Evolutionary conservation across 2,888 invertebrate species (phyloP), one percentile per base, ranked within the genome.

Genomic region (Allophyes oxyacanthae): DNA sequence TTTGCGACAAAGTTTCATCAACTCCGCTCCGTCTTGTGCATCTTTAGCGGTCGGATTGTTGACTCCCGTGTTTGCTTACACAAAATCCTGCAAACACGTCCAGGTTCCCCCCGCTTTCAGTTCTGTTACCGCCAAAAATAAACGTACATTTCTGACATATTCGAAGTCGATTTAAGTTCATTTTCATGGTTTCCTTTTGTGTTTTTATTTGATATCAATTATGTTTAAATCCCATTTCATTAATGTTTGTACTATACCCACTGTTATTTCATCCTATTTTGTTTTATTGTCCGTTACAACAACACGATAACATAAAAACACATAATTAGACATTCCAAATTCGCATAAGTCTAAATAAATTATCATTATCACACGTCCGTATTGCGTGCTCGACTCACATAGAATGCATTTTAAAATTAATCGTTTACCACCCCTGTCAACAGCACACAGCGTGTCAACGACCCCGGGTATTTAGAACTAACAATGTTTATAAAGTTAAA

Each of bases 401-500:
- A 87, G 84, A 81, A 81, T 85, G 84, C 86, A 86, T 90, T 92
- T 92, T 87, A 88, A 89, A 91, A 90, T 90, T 88, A 92, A 92
- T 89, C 84, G 85, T 67, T 28, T 77, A 77, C 86, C 86, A 87
- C 92, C 92, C 92, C 86, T 90, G 90, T 90, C 89, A 88, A 72
- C 83, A 79, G 79, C 76, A 68, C 64, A 65, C 67, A 62, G 78
- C 79, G 79, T 92, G 91, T 90, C 92, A 77, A 71, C 73, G 91
- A 92, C 87, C 92, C 82, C 87, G 81, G 74, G 79, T 87, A 90
- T 93, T 91, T 91, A 86, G 92, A 87, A 86, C 90, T 85, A 80
- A 82, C 83, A 78, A 79, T 87, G 86, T 88, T 88, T 88, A 88
- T 84, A 86, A 84, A 83, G 82, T 81, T 83, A 77, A 78, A 78